Percentiles rank a stretch among this genome's conserved stretches.
phyloP scores from a whole-genome alignment of 2,113 vertebrate genomes.

The Mastomys coucha region DNA sequence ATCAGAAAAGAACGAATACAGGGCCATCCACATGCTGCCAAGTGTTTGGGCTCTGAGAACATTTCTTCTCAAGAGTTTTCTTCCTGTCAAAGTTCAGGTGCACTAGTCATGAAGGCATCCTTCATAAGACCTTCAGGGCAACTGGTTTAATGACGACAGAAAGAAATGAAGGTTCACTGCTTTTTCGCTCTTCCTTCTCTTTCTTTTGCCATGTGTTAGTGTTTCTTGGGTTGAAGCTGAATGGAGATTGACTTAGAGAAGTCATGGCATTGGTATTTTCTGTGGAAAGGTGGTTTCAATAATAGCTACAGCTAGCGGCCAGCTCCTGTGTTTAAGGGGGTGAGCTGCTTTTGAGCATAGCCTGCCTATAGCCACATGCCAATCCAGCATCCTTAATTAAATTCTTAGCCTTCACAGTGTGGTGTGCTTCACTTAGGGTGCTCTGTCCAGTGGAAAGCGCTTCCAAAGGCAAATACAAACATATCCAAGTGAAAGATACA shows the following conservation, averaged over 20 bases:
- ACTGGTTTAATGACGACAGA: not conserved
- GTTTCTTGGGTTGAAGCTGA: conserved; percentile 26
- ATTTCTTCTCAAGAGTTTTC: not conserved
- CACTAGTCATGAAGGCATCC: not conserved
- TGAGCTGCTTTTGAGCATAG: not conserved
- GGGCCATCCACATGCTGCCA: not conserved
- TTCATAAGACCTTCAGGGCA: not conserved
- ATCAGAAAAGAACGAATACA: not conserved
- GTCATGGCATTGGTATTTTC: not conserved
- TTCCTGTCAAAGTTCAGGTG: not conserved
- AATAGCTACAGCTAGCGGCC: not conserved
- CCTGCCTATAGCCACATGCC: not conserved
- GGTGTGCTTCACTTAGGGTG: not conserved
- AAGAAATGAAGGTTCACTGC: not conserved
- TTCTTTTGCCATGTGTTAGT: not conserved
- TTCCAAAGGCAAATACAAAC: not conserved
- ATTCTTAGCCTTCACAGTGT: not conserved
- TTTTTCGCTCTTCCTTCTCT: not conserved
- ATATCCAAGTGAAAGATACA: not conserved
- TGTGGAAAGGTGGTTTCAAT: not conserved
- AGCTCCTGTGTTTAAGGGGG: too few relatives aligned
- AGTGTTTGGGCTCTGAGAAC: not conserved
- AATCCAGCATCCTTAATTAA: conserved; percentile 14
- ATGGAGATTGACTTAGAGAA: conserved; percentile 34
- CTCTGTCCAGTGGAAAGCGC: not conserved